These are phyloP conservation scores for Hermatobates lingyangjiaoensis DNA, from an alignment of 1,140 invertebrate genomes.

Conservation along the genomic window DNA sequence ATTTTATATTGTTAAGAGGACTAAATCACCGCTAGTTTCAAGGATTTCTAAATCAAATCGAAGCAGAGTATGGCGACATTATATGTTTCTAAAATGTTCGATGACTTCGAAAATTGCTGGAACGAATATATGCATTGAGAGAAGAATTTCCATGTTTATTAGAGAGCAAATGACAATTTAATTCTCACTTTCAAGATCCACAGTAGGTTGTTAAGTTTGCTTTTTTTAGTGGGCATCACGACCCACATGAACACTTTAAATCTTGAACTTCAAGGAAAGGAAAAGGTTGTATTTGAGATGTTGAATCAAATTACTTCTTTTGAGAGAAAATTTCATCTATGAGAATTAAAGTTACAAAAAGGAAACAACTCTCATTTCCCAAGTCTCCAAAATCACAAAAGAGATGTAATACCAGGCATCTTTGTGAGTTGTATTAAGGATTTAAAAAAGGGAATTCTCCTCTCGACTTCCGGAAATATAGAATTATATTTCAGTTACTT, in stretches of 20 bases:
- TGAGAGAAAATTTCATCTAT: conserved; percentile 13
- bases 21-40: conserved; percentile 21
- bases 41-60: conserved; percentile 20
- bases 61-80: conserved; percentile 19
- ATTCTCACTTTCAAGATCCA: conserved; percentile 13
- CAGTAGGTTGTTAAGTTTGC: conserved; percentile 8
- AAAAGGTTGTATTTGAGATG: conserved; percentile 11
- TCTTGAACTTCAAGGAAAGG: too few species aligned
- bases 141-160: conserved; percentile 1
- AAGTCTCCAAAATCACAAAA: neutral
- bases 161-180: neutral
- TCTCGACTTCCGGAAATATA: neutral
- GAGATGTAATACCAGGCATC: neutral
- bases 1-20: too few species aligned
- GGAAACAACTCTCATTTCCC: neutral
- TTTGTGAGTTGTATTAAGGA: neutral
- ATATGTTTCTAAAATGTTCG: conserved; percentile 16
- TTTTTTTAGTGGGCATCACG: conserved; percentile 3
- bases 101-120: conserved; percentile 20
- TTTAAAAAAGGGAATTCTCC: neutral
- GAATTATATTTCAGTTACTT: neutral
- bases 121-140: conserved; percentile 6
- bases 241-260: conserved; percentile 1
- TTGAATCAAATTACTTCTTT: conserved; percentile 13
- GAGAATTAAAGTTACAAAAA: conserved; percentile 4